Evolutionary conservation across 37 sponge, comb jelly and placozoan genomes (phyloP).

Genomic region (Bolinopsis microptera): DNA sequence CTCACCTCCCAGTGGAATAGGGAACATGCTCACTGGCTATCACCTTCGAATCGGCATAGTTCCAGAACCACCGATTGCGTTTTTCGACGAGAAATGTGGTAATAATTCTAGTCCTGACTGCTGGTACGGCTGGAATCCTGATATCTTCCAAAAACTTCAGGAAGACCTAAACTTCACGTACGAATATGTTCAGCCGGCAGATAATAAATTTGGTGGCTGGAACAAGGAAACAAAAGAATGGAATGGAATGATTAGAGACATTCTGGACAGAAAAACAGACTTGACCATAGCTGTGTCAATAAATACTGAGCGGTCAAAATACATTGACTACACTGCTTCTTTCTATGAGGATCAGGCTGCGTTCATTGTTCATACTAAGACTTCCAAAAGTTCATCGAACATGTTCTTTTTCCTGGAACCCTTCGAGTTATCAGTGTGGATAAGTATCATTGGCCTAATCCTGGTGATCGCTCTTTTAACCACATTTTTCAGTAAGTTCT

Average conservation of each 20-base stretch:
- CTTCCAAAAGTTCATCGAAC: background rate
- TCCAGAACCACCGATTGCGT: background rate
- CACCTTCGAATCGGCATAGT: background rate
- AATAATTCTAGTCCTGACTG: background rate
- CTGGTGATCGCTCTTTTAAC: background rate
- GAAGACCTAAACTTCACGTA: background rate
- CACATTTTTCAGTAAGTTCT: background rate
- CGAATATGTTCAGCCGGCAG: background rate
- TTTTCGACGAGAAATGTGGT: background rate
- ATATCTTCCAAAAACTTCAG: background rate
- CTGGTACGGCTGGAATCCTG: background rate
- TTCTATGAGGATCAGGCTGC: background rate
- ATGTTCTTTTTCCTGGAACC: constrained; percentile 6
- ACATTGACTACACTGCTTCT: background rate
- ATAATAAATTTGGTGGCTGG: background rate
- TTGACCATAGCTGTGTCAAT: background rate
- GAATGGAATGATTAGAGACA: background rate
- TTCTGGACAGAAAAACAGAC: constrained; percentile 11
- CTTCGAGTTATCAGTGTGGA: background rate
- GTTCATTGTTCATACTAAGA: background rate
- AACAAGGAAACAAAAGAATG: background rate
- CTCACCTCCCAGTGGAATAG: background rate
- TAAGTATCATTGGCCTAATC: background rate
- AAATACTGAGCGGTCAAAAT: background rate
- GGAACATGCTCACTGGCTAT: background rate